These are phyloP conservation scores for Ophraella communa DNA, from an alignment of 2,888 invertebrate species.

Conservation along the genomic window DNA sequence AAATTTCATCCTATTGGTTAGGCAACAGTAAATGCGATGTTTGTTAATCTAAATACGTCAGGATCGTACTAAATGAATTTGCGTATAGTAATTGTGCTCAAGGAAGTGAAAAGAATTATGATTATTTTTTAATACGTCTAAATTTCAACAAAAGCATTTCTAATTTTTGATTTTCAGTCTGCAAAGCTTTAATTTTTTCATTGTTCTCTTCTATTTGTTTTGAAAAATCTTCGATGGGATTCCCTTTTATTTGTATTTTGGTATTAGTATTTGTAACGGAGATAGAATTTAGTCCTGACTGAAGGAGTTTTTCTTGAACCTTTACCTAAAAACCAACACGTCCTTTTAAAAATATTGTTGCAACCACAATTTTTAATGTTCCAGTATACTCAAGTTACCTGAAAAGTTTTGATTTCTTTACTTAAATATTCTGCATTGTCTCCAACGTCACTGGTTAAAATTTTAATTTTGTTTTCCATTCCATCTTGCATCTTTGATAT, in stretches of 20 bases:
- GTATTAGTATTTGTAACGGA: not conserved
- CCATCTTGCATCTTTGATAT: constrained; percentile 25
- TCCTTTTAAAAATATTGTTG: no score
- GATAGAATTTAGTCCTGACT: constrained; percentile 1
- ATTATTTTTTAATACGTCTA: constrained; percentile 31
- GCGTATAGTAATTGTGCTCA: no score
- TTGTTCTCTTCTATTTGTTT: constrained; percentile 43
- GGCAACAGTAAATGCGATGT: not conserved
- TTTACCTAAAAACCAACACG: constrained; percentile 23
- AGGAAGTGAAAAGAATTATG: no score
- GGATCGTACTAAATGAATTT: not conserved
- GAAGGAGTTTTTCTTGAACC: constrained; percentile 8
- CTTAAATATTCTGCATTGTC: not conserved
- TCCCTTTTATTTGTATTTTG: constrained; percentile 38
- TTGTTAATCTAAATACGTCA: not conserved
- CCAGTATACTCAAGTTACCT: constrained; percentile 10
- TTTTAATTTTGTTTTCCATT: constrained; percentile 29
- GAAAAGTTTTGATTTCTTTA: constrained; percentile 3
- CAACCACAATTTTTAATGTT: no score
- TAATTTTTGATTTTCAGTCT: constrained; percentile 40
- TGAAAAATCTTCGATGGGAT: constrained; percentile 43
- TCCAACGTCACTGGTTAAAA: constrained; percentile 3
- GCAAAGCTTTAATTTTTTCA: constrained; percentile 36
- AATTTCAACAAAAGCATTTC: constrained; percentile 34
- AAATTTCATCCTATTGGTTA: not conserved